Base-by-base conservation (phyloP, 2,888 invertebrate genomes). In the Trichogramma evanescens region DNA sequence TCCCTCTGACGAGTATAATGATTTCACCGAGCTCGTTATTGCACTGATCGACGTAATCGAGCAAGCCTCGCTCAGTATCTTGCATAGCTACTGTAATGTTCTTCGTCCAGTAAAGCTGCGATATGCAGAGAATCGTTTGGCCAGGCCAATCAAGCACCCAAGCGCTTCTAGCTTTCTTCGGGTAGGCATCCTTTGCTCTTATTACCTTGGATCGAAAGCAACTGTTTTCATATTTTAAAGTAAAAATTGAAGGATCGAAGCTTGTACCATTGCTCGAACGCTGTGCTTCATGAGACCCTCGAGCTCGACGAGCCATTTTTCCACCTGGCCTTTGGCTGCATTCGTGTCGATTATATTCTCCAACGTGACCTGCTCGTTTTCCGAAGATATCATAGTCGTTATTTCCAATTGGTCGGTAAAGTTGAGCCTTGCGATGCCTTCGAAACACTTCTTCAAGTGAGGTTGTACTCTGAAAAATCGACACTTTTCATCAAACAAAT, bases 61-160 rank as follows among this genome's bases (percentile, higher is more conserved):
- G 77, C 81, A 88, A 80, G 52, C 82, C 83, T 0, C 83, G 70
- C 2, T 65, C 61, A 8, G 81, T 84, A 5, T 81, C 79, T 38
- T 82, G 77, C 63, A 95, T 89, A 1, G 91, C 87, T 58, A 86
- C 83, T 1, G 92, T 91, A n/a, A 95, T 89, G 75, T 93, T 91
- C 0, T 84, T 80, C 0, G 96, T 96, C 96, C 96, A 96, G 73
- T 87, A 94, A 65, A 92, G 85, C 80, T 91, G 89, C 3, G 89
- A 85, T 66, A 87, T 82, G 67, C 88, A 89, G 62, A 92, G 78
- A 6, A 86, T 81, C 5, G 85, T 82, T 74, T 86, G 86, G 4
- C 86, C 86, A 1, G 86, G 86, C 86, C 86, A 86, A 50, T 82
- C 79, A 42, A 82, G 73, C 0, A 84, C 84, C 86, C 86, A 86